Evolutionary conservation across 1,140 invertebrate species (phyloP).

Genomic region (Drosophila elegans): DNA sequence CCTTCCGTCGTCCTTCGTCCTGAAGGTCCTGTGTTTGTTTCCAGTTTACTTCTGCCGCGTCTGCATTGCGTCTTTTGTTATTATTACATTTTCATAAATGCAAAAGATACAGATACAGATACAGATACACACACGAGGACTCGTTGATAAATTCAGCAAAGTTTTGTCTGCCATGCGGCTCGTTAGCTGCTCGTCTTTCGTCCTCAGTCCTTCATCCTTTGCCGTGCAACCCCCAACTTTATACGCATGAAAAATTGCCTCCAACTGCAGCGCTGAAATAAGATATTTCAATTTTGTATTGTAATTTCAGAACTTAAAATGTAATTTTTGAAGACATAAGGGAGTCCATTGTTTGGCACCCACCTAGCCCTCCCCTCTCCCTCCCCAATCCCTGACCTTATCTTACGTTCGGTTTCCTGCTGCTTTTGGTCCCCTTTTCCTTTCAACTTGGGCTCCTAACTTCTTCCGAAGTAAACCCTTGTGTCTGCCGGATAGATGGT

Average conservation of each 20-base stretch:
- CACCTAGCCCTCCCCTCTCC: not conserved
- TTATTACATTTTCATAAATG: constrained; percentile 83
- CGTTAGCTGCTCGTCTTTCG: constrained; percentile 54
- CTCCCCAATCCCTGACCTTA: not conserved
- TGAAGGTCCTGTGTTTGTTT: constrained; percentile 39
- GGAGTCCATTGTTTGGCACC: constrained; percentile 44
- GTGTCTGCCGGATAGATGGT: constrained; percentile 38
- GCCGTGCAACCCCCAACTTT: constrained; percentile 35
- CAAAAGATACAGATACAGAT: constrained; percentile 49
- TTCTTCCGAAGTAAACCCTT: constrained; percentile 21
- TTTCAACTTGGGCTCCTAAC: constrained; percentile 11
- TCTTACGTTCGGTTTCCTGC: constrained; percentile 1
- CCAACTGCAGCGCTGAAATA: constrained; percentile 72
- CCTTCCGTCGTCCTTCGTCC: constrained; percentile 4
- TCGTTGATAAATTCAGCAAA: constrained; percentile 81
- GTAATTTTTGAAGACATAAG: constrained; percentile 74
- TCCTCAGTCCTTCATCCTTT: constrained; percentile 10
- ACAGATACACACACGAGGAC: constrained; percentile 17
- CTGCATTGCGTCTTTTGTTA: constrained; percentile 82
- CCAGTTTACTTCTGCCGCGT: constrained; percentile 59
- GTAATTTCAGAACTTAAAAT: constrained; percentile 77
- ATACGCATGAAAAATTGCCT: constrained; percentile 77
- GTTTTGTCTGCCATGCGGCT: constrained; percentile 78
- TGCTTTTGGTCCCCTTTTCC: not conserved
- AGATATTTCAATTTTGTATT: constrained; percentile 81